Evolutionary conservation across 23 tunicate genomes (phyloP), one percentile per base, ranked within the genome.

Genomic region (Diplosoma virens): DNA sequence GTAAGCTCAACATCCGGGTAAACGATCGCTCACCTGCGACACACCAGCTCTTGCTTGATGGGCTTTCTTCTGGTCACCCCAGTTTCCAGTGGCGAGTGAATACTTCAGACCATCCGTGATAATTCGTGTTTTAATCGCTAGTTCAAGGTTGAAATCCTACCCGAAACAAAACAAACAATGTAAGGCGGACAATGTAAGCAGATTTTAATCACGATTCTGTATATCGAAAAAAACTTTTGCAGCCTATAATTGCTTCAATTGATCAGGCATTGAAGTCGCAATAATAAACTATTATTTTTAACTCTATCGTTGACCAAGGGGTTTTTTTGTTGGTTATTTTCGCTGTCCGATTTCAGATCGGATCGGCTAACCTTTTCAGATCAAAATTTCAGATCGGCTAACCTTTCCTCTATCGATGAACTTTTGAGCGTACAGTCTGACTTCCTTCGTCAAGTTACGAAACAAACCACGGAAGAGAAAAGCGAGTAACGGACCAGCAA

Each of bases 21-120:
- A 59, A 46, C 16, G 25, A 29, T 1, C 24, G 27, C 45, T 0
- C 6, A 81, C 86, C 59, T 93, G 98, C 27, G 99, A 95, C 27
- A 95, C 99, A 2, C 99, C 99, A 45, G 99, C 97, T 25, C 99
- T 71, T 26, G 97, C 95, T 72, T 95, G 99, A 77, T 92, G 90
- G 34, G 99, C 99, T 68, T 95, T 95, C 52, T 95, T 89, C 79
- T 95, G 99, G 58, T 95, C 99, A 0, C 99, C 99, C 99, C 99
- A 95, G 50, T 95, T 95, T 56, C 99, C 99, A 34, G 99, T 95
- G 30, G 99, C 99, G 46, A 95, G 92, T 16, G 99, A 95, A 61
- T 95, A 95, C 33, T 95, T 95, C 41, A 95, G 58, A 0, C 99
- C 99, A 58, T 95, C 96, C 2, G 99, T 95, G 75, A 95, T 95